A percentile compares a stretch with the other conserved stretches of the same genome.
Conservation (phyloP, 2,113 vertebrate genomes). For the Gopherus flavomarginatus region DNA sequence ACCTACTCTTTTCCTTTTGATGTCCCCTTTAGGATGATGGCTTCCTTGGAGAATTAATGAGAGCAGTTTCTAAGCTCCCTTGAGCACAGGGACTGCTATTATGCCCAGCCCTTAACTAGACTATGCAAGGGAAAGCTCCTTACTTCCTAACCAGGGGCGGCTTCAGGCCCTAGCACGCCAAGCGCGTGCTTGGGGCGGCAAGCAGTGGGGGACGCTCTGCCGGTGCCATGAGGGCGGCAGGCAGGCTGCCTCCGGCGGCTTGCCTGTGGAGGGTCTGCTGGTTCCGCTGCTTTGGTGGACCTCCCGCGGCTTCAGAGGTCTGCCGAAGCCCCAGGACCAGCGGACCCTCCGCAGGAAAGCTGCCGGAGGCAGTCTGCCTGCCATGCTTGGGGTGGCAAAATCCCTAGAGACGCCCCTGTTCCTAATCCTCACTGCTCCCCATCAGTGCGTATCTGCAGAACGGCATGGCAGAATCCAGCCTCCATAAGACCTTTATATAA, state of each 20-base stretch:
- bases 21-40: neutral
- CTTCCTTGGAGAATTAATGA: neutral
- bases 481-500: neutral
- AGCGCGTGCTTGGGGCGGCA: too few relatives aligned
- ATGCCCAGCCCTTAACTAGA: neutral
- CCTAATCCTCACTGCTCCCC: neutral
- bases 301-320: too few relatives aligned
- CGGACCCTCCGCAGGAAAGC: too few relatives aligned
- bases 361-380: too few relatives aligned
- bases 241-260: too few relatives aligned
- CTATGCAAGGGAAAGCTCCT: rapidly evolving
- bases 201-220: too few relatives aligned
- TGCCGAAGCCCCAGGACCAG: too few relatives aligned
- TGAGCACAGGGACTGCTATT: neutral
- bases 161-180: too few relatives aligned
- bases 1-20: neutral
- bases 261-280: too few relatives aligned
- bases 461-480: neutral
- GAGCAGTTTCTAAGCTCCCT: neutral
- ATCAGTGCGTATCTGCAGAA: neutral
- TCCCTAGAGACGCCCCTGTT: neutral
- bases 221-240: too few relatives aligned
- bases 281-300: too few relatives aligned
- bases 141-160: neutral
- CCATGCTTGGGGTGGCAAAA: too few relatives aligned